Evolutionary conservation across 2,888 invertebrate genomes (phyloP), one percentile per base, ranked within the genome.

Genomic region (Helobdella robusta): DNA sequence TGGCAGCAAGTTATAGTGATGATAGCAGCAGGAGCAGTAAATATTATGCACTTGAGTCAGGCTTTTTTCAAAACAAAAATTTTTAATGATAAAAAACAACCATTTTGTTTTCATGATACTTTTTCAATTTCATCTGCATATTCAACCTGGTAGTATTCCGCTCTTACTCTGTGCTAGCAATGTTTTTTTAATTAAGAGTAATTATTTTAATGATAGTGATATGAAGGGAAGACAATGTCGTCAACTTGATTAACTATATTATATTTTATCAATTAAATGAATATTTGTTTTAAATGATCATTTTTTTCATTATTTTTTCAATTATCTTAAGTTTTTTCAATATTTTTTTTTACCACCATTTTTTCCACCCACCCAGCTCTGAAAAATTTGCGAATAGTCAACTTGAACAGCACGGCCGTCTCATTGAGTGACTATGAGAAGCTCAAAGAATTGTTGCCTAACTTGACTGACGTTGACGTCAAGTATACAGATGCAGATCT

Each of bases 381-480:
- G 56, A 56, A 56, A 32, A 56, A 56, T 4, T 15, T 56, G 56
- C 28, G 32, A 18, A 56, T 30, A 18, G 6, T 56, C n/a, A 56
- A 56, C 32, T 32, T 56, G 11, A 56, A 56, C 56, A 56, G 56
- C 56, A 56, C 56, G 30, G 32, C n/a, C 56, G 28, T 56, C 28
- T 56, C 56, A 30, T 32, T 56, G 18, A 56, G 28, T 30, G 56
- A 56, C 28, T 56, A 30, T 30, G 56, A 56, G 32, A 56, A 25
- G 32, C 56, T 56, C 1, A 56, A 20, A 8, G 56, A 56, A 18
- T 28, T 56, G 4, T 11, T 56, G 2, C 56, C 56, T 3, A 28
- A 56, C 32, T 28, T 56, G 25, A n/a, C 28, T 28, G 56, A 56
- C 1, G 56, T 56, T 28, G 56, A 56, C 32, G 32, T 56, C 5